phyloP scores from a whole-genome alignment of 2,888 invertebrate genomes.

The Crematogaster levior region DNA sequence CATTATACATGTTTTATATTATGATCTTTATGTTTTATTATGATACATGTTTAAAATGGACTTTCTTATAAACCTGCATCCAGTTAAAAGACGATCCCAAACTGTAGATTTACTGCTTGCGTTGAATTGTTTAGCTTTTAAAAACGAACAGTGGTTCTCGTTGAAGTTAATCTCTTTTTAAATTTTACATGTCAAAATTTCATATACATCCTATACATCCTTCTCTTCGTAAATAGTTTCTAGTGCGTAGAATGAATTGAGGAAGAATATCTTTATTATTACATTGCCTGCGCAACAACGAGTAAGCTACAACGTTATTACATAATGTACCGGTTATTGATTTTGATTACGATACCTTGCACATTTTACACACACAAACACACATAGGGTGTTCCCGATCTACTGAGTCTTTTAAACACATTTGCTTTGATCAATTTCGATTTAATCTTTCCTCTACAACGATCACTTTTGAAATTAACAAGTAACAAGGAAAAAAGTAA shows the following conservation, averaged over 20 bases:
- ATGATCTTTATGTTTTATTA: no score
- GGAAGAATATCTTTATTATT: not conserved
- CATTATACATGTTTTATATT: no score
- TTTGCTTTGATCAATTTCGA: not conserved
- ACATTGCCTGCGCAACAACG: not conserved
- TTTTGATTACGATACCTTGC: conserved; percentile 21
- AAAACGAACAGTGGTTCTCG: no score
- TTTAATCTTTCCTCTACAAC: not conserved
- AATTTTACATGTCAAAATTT: not conserved
- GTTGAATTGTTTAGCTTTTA: not conserved
- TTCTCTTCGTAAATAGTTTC: not conserved
- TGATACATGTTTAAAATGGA: not conserved
- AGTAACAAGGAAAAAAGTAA: not conserved
- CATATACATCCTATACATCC: no score
- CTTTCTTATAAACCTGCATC: not conserved
- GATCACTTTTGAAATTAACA: not conserved
- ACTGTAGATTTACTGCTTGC: not conserved
- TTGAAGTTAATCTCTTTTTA: not conserved
- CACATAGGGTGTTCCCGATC: not conserved
- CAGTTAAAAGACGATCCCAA: not conserved
- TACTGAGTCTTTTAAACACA: not conserved
- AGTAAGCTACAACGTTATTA: conserved; percentile 9
- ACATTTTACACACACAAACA: no score
- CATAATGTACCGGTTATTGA: conserved; percentile 31
- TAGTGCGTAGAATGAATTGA: not conserved